phyloP scores from a whole-genome alignment of 1,140 invertebrate genomes.

The Limonius californicus region DNA sequence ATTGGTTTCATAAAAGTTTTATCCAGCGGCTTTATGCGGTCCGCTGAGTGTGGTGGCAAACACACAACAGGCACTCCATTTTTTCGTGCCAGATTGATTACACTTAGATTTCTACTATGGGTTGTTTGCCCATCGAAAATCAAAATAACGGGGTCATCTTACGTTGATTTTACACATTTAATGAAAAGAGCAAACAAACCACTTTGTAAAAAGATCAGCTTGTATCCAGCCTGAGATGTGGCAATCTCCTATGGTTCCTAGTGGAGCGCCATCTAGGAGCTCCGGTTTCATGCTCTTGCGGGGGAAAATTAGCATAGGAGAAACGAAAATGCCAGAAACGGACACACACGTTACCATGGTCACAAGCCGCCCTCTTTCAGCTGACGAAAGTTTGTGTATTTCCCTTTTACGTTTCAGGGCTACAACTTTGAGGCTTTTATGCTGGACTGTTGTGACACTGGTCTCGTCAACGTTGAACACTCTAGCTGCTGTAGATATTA shows the following conservation, averaged over 20 bases:
- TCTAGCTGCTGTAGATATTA: no score
- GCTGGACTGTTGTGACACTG: not conserved
- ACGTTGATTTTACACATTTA: constrained; percentile 22
- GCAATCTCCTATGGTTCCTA: not conserved
- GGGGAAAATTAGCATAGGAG: not conserved
- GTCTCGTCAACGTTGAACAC: not conserved
- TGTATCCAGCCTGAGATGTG: constrained; percentile 26
- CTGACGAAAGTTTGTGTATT: not conserved
- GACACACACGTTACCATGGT: no score
- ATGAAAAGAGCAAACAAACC: constrained; percentile 34
- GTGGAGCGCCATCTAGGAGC: no score
- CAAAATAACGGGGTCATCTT: constrained; percentile 31
- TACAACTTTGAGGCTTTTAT: no score
- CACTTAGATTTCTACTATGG: constrained; percentile 18
- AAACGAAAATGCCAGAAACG: not conserved
- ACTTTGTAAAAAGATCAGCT: constrained; percentile 27
- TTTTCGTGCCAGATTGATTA: not conserved
- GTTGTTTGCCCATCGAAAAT: constrained; percentile 33
- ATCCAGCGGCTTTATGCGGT: constrained; percentile 40
- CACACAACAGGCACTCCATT: constrained; percentile 16
- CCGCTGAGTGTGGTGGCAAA: constrained; percentile 2
- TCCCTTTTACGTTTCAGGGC: no score
- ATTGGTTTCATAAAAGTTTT: constrained; percentile 43
- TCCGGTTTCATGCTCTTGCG: not conserved
- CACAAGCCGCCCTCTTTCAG: not conserved